phyloP scores from a whole-genome alignment of 2,113 vertebrate genomes.

The Tachysurus fulvidraco region DNA sequence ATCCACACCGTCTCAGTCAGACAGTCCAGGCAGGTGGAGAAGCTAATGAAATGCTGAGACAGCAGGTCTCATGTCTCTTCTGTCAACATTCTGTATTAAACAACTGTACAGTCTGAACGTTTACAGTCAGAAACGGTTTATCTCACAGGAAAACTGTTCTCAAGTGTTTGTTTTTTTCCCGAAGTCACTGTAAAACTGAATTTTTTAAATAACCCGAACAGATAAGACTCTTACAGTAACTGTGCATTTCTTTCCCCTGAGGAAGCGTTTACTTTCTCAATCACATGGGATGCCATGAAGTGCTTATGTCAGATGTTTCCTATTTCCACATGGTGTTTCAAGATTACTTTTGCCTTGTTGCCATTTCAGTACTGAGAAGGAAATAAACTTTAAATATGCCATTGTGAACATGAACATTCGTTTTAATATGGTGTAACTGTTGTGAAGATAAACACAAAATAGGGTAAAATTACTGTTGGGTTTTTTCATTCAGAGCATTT shows the following conservation, averaged over 20 bases:
- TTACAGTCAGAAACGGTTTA: constrained; percentile 20
- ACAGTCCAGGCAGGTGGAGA: not conserved
- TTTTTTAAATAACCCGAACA: constrained; percentile 17
- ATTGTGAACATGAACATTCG: constrained; percentile 10
- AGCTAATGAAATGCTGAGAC: not conserved
- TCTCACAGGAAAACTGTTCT: constrained; percentile 1
- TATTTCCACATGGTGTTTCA: constrained; percentile 41
- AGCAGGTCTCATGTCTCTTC: not conserved
- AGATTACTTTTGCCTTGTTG: constrained; percentile 51
- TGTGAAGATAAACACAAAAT: not conserved
- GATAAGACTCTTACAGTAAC: constrained; percentile 14
- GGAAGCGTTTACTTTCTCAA: constrained; percentile 2
- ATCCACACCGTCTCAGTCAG: not conserved
- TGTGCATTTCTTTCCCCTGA: not conserved
- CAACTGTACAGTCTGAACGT: constrained; percentile 25
- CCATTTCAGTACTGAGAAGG: constrained; percentile 38
- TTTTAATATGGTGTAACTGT: not conserved
- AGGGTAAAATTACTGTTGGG: not conserved
- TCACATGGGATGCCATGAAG: constrained; percentile 32
- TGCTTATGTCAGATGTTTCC: constrained; percentile 40
- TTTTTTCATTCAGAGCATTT: not conserved
- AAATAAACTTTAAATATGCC: constrained; percentile 43
- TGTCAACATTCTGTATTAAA: constrained; percentile 14
- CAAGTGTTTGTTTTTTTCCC: not conserved
- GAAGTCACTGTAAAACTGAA: not conserved